Evolutionary conservation across 2,113 vertebrate species (phyloP).

Genomic region (Grus americana): DNA sequence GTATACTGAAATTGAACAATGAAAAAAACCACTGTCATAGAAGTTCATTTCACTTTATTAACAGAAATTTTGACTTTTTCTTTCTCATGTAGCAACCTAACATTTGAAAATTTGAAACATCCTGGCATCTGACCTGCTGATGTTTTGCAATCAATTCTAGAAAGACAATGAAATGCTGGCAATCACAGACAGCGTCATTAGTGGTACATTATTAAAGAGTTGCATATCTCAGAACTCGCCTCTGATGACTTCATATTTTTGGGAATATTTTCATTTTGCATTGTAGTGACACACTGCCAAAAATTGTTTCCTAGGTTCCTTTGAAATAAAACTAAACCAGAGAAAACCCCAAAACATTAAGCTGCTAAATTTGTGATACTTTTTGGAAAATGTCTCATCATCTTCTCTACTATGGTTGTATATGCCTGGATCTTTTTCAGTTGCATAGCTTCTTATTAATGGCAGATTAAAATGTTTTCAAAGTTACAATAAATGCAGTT

Average conservation of each 20-base stretch:
- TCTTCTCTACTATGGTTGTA: not conserved
- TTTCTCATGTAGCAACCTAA: not conserved
- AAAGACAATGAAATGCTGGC: not conserved
- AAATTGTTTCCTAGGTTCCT: not conserved
- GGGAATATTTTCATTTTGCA: not conserved
- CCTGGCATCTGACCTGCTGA: not conserved
- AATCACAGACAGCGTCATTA: not conserved
- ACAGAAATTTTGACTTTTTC: not conserved
- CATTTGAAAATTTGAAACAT: not conserved
- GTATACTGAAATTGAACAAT: not conserved
- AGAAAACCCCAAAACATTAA: not conserved
- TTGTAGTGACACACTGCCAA: not conserved
- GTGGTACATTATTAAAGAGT: not conserved
- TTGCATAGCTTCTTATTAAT: not conserved
- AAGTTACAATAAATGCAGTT: not conserved
- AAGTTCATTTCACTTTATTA: not conserved
- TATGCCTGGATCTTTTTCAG: not conserved
- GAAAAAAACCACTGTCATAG: not conserved
- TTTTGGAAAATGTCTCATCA: accelerated
- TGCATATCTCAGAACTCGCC: not conserved
- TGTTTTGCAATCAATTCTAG: not conserved
- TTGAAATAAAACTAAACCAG: not conserved
- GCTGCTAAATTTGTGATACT: not conserved
- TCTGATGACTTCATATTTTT: not conserved
- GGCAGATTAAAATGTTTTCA: not conserved